These are phyloP conservation scores for Bucorvus abyssinicus DNA, from an alignment of 2,797 vertebrate species.

Conservation along the genomic window DNA sequence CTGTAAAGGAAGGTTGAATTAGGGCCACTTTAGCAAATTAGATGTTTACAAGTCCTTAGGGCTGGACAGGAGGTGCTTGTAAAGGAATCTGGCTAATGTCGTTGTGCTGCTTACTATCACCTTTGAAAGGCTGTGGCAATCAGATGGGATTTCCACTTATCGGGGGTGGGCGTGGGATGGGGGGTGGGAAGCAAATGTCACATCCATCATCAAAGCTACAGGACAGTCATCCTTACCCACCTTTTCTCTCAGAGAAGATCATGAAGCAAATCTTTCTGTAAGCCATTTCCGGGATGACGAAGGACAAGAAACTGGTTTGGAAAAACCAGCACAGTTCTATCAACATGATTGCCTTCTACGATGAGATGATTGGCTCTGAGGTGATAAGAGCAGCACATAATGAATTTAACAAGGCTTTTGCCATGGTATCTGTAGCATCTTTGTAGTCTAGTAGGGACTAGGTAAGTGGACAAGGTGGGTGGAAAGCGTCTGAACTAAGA, in stretches of 20 bases:
- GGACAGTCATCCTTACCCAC: neutral
- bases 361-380: neutral
- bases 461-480: neutral
- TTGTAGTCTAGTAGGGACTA: neutral
- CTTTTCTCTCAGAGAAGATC: neutral
- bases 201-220: neutral
- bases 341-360: neutral
- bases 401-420: neutral
- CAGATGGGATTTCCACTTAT: neutral
- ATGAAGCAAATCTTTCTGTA: neutral
- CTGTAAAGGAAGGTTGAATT: neutral
- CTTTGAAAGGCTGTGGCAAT: neutral
- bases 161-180: neutral
- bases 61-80: neutral
- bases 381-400: neutral
- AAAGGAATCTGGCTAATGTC: neutral
- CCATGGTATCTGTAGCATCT: neutral
- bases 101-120: neutral
- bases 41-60: neutral
- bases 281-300: neutral
- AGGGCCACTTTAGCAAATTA: neutral
- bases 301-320: neutral
- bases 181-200: neutral
- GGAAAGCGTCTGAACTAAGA: neutral
- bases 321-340: neutral